These are phyloP conservation scores for Neomicropteryx cornuta DNA, from an alignment of 1,140 invertebrate species.

Conservation along the genomic window DNA sequence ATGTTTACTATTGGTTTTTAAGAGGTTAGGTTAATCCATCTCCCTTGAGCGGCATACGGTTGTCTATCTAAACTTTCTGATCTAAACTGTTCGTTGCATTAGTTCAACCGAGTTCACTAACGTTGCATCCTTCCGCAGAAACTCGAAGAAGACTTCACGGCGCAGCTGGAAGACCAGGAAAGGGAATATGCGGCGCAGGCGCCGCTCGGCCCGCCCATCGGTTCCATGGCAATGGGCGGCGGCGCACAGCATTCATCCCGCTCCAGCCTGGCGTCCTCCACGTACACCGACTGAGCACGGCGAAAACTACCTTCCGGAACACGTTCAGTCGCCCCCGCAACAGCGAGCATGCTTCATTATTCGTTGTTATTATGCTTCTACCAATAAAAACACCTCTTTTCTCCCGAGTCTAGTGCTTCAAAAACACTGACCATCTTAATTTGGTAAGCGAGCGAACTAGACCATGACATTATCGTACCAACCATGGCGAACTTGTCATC, in stretches of 20 bases:
- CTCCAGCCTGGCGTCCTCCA: constrained; percentile 32
- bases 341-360: too few relatives aligned
- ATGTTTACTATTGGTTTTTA: neutral
- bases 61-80: neutral
- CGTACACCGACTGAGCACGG: too few relatives aligned
- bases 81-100: neutral
- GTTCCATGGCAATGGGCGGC: constrained; percentile 29
- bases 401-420: too few relatives aligned
- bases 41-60: neutral
- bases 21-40: too few relatives aligned
- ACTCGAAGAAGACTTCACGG: constrained; percentile 55
- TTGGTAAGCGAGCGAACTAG: too few relatives aligned
- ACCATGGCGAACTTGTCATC: too few relatives aligned
- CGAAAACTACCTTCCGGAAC: too few relatives aligned
- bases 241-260: constrained; percentile 29
- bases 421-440: too few relatives aligned
- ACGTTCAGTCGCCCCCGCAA: too few relatives aligned
- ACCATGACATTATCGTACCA: too few relatives aligned
- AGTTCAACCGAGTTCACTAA: neutral
- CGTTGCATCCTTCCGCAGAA: constrained; percentile 29
- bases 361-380: too few relatives aligned
- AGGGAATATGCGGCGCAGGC: constrained; percentile 26
- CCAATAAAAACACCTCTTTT: too few relatives aligned
- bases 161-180: constrained; percentile 54
- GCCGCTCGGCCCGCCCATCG: constrained; percentile 19